Conservation (phyloP, 2,113 vertebrate genomes). For the Solenodon paradoxus region DNA sequence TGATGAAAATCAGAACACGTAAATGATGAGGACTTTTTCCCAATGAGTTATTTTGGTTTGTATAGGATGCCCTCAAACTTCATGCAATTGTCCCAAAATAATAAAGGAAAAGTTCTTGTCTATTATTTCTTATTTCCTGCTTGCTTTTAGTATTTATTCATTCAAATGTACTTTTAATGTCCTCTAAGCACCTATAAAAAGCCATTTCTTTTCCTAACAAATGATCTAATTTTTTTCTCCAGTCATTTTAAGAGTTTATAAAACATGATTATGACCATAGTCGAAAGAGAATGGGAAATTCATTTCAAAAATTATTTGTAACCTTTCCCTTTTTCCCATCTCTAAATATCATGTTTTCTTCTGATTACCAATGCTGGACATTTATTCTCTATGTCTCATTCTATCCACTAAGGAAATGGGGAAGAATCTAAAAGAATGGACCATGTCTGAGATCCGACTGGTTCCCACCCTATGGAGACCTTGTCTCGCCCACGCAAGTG, state of each 20-base stretch:
- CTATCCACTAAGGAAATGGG: constrained; percentile 56
- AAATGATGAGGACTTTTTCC: background rate
- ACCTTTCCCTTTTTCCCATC: constrained; percentile 38
- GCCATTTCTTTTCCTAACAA: constrained; percentile 16
- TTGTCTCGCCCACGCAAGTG: constrained; percentile 74
- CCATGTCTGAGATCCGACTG: constrained; percentile 62
- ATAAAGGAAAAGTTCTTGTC: background rate
- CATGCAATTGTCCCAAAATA: background rate
- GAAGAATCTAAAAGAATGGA: constrained; percentile 65
- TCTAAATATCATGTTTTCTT: constrained; percentile 63
- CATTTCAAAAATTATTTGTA: constrained; percentile 42
- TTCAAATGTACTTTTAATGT: constrained; percentile 12
- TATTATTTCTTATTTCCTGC: background rate
- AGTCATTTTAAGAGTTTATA: constrained; percentile 24
- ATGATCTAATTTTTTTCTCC: constrained; percentile 33
- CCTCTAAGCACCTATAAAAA: background rate
- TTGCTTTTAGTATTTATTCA: constrained; percentile 11
- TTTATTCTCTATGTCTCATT: constrained; percentile 52
- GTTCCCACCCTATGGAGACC: constrained; percentile 77
- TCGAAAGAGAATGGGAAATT: constrained; percentile 62
- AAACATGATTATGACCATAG: constrained; percentile 41
- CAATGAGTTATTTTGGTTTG: background rate
- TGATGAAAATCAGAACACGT: background rate
- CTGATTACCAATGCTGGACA: background rate
- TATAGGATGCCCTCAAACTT: background rate